A percentile compares a stretch with the other conserved stretches of the same genome.
Conservation (phyloP, 2,888 invertebrate genomes). For the Notodonta ziczac region DNA sequence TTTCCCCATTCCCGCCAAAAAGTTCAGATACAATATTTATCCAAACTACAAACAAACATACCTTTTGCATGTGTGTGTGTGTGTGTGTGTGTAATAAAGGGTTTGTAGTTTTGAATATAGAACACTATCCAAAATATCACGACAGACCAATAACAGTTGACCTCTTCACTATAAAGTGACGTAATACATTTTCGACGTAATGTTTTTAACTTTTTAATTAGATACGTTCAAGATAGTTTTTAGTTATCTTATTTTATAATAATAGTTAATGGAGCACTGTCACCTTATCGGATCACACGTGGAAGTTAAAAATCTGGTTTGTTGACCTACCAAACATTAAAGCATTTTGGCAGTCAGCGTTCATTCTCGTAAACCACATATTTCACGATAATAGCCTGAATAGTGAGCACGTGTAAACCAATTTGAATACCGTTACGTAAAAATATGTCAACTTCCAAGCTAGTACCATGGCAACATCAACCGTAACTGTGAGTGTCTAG, state of each 20-base stretch:
- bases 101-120: background rate
- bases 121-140: background rate
- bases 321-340: background rate
- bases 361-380: background rate
- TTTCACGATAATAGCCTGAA: background rate
- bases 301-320: background rate
- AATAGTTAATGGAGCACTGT: background rate
- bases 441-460: background rate
- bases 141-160: background rate
- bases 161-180: background rate
- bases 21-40: too few relatives aligned
- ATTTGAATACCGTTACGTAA: background rate
- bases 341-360: background rate
- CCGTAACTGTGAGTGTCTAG: background rate
- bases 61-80: too few relatives aligned
- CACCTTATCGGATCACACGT: background rate
- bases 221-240: background rate
- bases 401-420: background rate
- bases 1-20: too few relatives aligned
- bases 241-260: background rate
- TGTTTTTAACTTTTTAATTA: background rate
- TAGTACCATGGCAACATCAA: background rate
- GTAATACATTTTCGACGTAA: background rate
- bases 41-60: too few relatives aligned
- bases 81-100: too few relatives aligned